phyloP scores from a whole-genome alignment of 2,797 vertebrate genomes.

The Characodon lateralis region DNA sequence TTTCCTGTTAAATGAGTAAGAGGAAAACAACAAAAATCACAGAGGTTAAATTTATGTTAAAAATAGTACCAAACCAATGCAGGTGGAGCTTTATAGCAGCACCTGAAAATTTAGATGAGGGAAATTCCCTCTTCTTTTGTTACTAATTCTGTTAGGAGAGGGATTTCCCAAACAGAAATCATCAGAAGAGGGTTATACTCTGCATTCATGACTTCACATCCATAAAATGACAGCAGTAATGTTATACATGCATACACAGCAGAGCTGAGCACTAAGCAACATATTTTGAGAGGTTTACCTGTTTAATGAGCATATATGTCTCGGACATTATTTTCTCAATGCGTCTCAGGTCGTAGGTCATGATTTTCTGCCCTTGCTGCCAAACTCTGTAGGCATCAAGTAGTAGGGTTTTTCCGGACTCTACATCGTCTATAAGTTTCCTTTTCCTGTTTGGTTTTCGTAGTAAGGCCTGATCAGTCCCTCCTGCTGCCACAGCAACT shows the following conservation, averaged over 20 bases:
- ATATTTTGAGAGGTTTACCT: conserved; percentile 76
- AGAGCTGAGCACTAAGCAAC: background rate
- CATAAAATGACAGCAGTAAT: background rate
- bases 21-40: conserved; percentile 6
- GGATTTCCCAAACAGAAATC: conserved; percentile 39
- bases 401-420: conserved; percentile 93
- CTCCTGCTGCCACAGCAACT: conserved; percentile 51
- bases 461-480: conserved; percentile 73
- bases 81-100: background rate
- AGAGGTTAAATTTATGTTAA: conserved; percentile 24
- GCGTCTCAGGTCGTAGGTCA: conserved; percentile 92
- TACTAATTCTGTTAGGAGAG: conserved; percentile 42
- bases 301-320: conserved; percentile 98
- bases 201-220: conserved; percentile 45
- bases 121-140: conserved; percentile 52
- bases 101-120: conserved; percentile 36
- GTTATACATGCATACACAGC: background rate
- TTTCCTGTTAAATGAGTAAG: conserved; percentile 8
- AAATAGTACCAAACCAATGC: conserved; percentile 26
- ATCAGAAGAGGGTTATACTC: conserved; percentile 24
- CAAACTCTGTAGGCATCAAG: conserved; percentile 96
- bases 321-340: conserved; percentile 99
- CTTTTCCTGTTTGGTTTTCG: conserved; percentile 90
- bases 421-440: conserved; percentile 92
- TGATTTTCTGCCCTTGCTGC: conserved; percentile 97